phyloP scores from a whole-genome alignment of 2,888 invertebrate genomes.

The Polydrusus pterygomalis region DNA sequence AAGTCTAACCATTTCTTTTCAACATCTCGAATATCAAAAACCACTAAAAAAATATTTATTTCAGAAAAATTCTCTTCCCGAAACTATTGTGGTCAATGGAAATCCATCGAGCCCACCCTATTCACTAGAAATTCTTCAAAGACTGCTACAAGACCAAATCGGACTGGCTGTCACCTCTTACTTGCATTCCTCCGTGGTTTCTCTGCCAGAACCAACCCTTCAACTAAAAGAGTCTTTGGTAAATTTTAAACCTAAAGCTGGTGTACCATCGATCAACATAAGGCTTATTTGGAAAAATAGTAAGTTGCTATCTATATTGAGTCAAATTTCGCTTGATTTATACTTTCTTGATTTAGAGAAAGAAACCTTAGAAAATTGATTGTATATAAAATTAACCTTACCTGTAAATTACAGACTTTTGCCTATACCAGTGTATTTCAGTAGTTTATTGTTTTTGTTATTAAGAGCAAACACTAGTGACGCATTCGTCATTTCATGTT shows the following conservation, averaged over 20 bases:
- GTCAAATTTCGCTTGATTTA: too few relatives aligned
- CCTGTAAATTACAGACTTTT: too few relatives aligned
- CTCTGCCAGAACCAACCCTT: constrained; percentile 71
- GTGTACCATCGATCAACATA: constrained; percentile 73
- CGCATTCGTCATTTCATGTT: too few relatives aligned
- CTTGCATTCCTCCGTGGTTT: constrained; percentile 78
- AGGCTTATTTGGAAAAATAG: constrained; percentile 87
- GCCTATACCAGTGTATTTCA: too few relatives aligned
- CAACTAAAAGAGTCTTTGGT: constrained; percentile 68
- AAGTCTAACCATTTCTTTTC: too few relatives aligned
- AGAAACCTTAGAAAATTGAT: too few relatives aligned
- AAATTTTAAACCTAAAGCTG: constrained; percentile 58
- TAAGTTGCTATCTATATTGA: constrained; percentile 69
- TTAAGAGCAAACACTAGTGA: too few relatives aligned
- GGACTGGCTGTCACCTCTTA: constrained; percentile 76
- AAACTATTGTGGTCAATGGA: constrained; percentile 79
- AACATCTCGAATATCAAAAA: too few relatives aligned
- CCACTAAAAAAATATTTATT: constrained; percentile 4
- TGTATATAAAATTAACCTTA: too few relatives aligned
- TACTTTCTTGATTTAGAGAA: too few relatives aligned
- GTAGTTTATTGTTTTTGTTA: too few relatives aligned
- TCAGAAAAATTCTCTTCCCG: constrained; percentile 50
- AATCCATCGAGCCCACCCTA: constrained; percentile 81
- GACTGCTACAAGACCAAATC: constrained; percentile 73
- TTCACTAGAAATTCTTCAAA: constrained; percentile 78